Evolutionary conservation across 1,140 invertebrate species (phyloP).

Genomic region (Zaprionus davidi): DNA sequence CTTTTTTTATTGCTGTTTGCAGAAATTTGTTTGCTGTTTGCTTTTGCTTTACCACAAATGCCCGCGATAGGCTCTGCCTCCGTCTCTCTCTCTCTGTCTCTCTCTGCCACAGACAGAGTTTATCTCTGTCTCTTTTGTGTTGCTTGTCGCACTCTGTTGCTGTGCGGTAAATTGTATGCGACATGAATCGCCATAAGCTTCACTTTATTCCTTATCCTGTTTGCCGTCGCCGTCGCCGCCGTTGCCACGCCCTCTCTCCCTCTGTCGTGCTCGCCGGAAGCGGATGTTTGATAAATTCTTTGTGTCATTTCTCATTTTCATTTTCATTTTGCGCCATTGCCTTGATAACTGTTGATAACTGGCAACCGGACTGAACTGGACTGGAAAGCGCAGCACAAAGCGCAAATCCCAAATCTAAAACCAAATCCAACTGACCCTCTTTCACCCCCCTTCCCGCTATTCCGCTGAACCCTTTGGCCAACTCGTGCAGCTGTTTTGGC

Average conservation of each 20-base stretch:
- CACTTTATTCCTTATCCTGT: slow-evolving; percentile 31
- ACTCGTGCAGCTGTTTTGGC: background rate
- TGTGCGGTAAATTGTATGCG: slow-evolving; percentile 51
- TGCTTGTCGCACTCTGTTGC: slow-evolving; percentile 4
- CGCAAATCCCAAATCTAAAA: background rate
- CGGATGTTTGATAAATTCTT: slow-evolving; percentile 74
- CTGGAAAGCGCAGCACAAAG: background rate
- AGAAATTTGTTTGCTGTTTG: background rate
- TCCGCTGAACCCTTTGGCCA: background rate
- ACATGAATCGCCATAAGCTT: slow-evolving; percentile 36
- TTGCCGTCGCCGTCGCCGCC: background rate
- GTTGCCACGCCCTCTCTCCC: background rate
- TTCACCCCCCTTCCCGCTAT: background rate
- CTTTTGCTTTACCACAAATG: background rate
- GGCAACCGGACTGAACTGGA: background rate
- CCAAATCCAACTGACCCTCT: background rate
- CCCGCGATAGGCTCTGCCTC: background rate
- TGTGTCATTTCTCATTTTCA: slow-evolving; percentile 61
- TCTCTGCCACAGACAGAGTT: background rate
- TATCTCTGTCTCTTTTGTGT: slow-evolving; percentile 12
- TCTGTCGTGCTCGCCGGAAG: slow-evolving; percentile 53
- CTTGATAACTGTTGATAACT: slow-evolving; percentile 61
- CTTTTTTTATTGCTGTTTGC: slow-evolving; percentile 7
- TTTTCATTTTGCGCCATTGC: slow-evolving; percentile 33
- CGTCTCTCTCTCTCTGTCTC: background rate